Evolutionary conservation across 2,113 vertebrate species (phyloP).

Genomic region (Aegithalos caudatus): DNA sequence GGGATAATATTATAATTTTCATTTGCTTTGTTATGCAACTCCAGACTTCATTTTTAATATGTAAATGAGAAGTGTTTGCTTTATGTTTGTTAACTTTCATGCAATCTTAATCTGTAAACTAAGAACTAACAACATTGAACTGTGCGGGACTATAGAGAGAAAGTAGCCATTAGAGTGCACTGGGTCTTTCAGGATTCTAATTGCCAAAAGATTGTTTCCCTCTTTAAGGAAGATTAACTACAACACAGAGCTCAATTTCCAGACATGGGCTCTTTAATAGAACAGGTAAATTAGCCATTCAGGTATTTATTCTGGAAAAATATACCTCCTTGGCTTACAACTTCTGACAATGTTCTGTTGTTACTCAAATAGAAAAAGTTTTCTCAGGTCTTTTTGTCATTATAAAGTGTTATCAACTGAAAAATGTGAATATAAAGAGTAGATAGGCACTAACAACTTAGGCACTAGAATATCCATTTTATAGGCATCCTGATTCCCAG

Average conservation of each 20-base stretch:
- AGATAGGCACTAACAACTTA: not conserved
- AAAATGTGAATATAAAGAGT: not conserved
- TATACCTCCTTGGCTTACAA: not conserved
- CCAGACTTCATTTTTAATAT: not conserved
- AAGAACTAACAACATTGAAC: not conserved
- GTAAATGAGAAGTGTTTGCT: not conserved
- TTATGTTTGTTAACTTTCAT: not conserved
- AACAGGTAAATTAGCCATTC: not conserved
- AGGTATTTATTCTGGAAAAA: not conserved
- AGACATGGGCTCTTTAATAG: not conserved
- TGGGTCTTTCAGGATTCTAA: not conserved
- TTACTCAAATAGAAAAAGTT: not conserved
- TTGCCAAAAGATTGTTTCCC: constrained; percentile 9
- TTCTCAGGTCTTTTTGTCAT: not conserved
- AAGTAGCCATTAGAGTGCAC: not conserved
- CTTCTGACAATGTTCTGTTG: not conserved
- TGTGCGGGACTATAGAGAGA: not conserved
- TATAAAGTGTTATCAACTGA: not conserved
- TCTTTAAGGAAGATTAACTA: constrained; percentile 7
- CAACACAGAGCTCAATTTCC: constrained; percentile 9
- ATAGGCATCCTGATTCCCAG: not conserved
- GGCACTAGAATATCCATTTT: not conserved
- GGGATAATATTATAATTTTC: not conserved
- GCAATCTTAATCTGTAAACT: not conserved
- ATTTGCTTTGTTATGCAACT: not conserved